Percentiles rank a stretch among this genome's conserved stretches.
Conservation (phyloP, 2,797 vertebrate genomes). For the Okamejei kenojei region DNA sequence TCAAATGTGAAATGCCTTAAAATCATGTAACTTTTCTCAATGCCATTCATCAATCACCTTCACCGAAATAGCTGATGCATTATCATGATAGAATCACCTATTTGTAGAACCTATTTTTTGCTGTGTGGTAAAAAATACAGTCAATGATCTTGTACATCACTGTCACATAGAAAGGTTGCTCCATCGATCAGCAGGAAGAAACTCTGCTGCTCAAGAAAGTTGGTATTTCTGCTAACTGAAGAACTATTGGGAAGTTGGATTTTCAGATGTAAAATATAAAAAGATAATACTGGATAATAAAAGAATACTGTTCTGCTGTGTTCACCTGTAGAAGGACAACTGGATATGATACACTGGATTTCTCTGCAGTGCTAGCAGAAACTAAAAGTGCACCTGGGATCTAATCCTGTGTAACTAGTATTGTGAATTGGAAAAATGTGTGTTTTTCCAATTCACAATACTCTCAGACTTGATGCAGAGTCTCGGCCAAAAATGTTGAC, state of each 20-base stretch:
- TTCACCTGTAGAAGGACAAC: neutral
- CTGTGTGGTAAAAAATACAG: constrained; percentile 1
- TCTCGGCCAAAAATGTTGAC: too few relatives aligned
- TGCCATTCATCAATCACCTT: neutral
- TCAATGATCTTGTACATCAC: neutral
- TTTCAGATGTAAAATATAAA: neutral
- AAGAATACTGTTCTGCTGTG: neutral
- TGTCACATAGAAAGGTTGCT: neutral
- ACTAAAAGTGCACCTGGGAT: neutral
- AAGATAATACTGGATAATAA: neutral
- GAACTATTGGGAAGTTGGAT: neutral
- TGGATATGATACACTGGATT: neutral
- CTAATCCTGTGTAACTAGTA: neutral
- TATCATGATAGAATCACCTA: neutral
- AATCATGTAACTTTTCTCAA: neutral
- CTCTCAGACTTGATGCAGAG: too few relatives aligned
- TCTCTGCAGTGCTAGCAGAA: neutral
- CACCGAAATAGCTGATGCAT: neutral
- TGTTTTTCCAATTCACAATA: neutral
- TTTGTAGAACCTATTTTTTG: neutral
- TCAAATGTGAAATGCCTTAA: neutral
- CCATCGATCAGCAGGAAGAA: neutral
- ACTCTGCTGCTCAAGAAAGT: neutral
- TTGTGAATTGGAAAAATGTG: neutral
- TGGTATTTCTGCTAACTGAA: neutral